Evolutionary conservation across 1,140 invertebrate species (phyloP).

Genomic region (Pseudoatta argentina): DNA sequence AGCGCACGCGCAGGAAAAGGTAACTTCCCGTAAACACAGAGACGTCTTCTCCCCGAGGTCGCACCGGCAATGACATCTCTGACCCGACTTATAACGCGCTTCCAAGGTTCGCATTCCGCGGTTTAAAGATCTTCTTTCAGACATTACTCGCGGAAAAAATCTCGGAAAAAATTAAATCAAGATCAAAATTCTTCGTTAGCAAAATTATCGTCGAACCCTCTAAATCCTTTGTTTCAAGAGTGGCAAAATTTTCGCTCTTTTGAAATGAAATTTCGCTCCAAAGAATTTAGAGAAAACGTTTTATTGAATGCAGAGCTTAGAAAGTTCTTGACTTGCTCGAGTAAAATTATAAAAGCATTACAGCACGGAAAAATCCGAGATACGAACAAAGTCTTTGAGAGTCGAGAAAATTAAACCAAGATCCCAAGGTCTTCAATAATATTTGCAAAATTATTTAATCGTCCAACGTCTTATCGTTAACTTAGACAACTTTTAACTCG

Average conservation of each 20-base stretch:
- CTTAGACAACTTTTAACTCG: neutral
- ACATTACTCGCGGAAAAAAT: neutral
- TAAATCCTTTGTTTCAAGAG: too few relatives aligned
- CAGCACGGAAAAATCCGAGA: neutral
- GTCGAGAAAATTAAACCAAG: neutral
- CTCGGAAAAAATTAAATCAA: neutral
- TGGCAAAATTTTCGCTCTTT: too few relatives aligned
- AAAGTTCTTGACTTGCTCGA: neutral
- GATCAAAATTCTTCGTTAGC: neutral
- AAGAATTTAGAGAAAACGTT: too few relatives aligned
- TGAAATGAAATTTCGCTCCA: too few relatives aligned
- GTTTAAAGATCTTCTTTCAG: neutral
- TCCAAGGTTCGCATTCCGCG: constrained; percentile 2
- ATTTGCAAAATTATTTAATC: neutral
- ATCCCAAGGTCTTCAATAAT: neutral
- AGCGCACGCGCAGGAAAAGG: constrained; percentile 1
- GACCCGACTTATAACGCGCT: constrained; percentile 8
- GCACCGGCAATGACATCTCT: constrained; percentile 21
- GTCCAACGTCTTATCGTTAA: neutral
- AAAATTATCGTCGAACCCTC: neutral
- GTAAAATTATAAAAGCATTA: neutral
- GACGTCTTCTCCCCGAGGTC: constrained; percentile 44
- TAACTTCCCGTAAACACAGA: constrained; percentile 24
- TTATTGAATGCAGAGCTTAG: neutral
- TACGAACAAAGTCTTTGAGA: too few relatives aligned